These are phyloP conservation scores for Palaemon carinicauda DNA, from an alignment of 1,140 invertebrate genomes.

Conservation along the genomic window DNA sequence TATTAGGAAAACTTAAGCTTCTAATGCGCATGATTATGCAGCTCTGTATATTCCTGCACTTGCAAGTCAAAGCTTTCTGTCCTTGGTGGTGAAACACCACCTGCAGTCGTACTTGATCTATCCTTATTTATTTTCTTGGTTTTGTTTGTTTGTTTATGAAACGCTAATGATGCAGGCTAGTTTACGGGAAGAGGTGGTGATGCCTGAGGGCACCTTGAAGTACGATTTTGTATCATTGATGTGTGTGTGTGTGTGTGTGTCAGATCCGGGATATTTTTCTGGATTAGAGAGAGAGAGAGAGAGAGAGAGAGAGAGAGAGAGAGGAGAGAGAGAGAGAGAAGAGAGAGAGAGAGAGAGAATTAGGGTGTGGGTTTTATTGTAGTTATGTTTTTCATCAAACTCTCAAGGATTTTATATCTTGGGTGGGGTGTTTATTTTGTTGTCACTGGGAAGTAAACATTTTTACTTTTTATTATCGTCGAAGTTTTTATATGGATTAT, in stretches of 20 bases:
- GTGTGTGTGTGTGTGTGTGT: no score
- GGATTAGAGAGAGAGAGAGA: slow-evolving; percentile 4
- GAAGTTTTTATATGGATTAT: no score
- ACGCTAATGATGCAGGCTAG: no score
- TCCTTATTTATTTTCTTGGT: no score
- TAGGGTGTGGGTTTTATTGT: not conserved
- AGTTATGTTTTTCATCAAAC: not conserved
- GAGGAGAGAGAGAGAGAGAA: not conserved
- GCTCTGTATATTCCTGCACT: not conserved
- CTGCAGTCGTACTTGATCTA: no score
- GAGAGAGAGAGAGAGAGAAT: slow-evolving; percentile 3
- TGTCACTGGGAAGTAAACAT: not conserved
- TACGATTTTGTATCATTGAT: no score
- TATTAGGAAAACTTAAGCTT: no score
- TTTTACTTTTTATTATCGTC: no score
- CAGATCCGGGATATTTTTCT: not conserved
- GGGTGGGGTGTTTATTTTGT: not conserved
- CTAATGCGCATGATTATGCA: not conserved
- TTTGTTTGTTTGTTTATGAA: no score
- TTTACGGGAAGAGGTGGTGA: not conserved
- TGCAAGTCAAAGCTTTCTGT: no score
- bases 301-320: slow-evolving; percentile 27
- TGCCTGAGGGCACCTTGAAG: not conserved
- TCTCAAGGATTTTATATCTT: not conserved
- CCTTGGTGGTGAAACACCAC: not conserved